phyloP scores from a whole-genome alignment of 2,888 invertebrate genomes.

The Meiosimyza platycephala region DNA sequence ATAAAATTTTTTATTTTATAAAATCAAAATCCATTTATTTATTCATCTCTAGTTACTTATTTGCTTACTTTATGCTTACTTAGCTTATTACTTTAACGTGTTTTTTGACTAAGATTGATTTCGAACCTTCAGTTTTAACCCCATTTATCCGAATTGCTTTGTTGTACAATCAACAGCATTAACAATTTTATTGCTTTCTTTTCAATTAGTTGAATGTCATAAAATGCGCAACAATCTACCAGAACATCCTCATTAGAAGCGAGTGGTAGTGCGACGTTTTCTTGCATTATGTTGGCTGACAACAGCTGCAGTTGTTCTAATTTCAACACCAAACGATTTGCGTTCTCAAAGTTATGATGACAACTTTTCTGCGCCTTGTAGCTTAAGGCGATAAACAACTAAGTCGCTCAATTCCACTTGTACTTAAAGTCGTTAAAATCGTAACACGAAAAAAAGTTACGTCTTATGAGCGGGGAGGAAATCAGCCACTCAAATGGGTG shows the following conservation, averaged over 20 bases:
- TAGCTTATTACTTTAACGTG: too few relatives aligned
- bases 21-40: too few relatives aligned
- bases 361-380: neutral
- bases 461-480: neutral
- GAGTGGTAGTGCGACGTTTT: neutral
- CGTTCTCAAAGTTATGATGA: neutral
- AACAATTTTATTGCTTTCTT: constrained; percentile 31
- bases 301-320: constrained; percentile 28
- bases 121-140: neutral
- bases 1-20: too few relatives aligned
- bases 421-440: constrained; percentile 15
- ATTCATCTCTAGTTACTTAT: too few relatives aligned
- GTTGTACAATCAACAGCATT: neutral
- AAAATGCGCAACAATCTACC: neutral
- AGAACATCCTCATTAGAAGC: constrained; percentile 12
- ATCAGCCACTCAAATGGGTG: constrained; percentile 4
- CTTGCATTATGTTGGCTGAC: neutral
- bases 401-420: neutral
- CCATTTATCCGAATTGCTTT: neutral
- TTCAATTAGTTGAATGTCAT: constrained; percentile 47
- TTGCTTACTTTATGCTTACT: too few relatives aligned
- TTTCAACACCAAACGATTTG: constrained; percentile 29
- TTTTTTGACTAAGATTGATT: too few relatives aligned
- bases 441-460: neutral
- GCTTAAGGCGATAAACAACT: neutral